phyloP scores from a whole-genome alignment of 1,140 invertebrate species.

The Bicyclus anynana region DNA sequence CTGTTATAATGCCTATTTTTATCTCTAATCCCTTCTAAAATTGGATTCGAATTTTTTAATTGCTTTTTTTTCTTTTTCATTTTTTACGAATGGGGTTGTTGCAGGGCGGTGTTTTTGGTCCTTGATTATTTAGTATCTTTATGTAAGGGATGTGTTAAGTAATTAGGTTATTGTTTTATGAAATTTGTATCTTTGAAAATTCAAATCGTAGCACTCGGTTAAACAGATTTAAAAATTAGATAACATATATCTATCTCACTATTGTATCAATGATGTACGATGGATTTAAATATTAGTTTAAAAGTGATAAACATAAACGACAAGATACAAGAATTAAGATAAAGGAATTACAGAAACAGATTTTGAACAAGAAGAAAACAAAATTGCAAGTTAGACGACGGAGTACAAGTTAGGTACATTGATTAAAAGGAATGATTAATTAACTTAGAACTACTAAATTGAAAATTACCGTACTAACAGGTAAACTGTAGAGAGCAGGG shows the following conservation, averaged over 20 bases:
- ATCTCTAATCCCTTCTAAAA: constrained; percentile 1
- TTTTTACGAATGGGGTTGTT: background rate
- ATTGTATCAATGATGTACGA: too few species aligned
- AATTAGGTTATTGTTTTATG: too few species aligned
- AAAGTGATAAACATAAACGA: too few species aligned
- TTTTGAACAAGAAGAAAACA: background rate
- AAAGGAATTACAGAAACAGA: too few species aligned
- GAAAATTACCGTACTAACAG: constrained; percentile 52
- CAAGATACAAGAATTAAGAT: too few species aligned
- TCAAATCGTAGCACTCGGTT: too few species aligned
- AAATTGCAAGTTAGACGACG: too few species aligned
- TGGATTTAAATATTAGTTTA: too few species aligned
- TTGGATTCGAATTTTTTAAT: background rate
- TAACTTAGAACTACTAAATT: constrained; percentile 39
- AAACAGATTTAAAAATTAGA: too few species aligned
- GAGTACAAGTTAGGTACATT: background rate
- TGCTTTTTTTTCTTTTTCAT: constrained; percentile 17
- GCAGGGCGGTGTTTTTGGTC: background rate
- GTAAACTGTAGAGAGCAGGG: constrained; percentile 36
- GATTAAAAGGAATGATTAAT: constrained; percentile 10
- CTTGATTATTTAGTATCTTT: background rate
- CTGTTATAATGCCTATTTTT: constrained; percentile 17
- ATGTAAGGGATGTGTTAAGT: too few species aligned
- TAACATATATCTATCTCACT: too few species aligned
- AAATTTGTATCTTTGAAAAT: too few species aligned